Base-by-base conservation (phyloP, 2,113 vertebrate genomes). In the Nannobrachium achirus region DNA sequence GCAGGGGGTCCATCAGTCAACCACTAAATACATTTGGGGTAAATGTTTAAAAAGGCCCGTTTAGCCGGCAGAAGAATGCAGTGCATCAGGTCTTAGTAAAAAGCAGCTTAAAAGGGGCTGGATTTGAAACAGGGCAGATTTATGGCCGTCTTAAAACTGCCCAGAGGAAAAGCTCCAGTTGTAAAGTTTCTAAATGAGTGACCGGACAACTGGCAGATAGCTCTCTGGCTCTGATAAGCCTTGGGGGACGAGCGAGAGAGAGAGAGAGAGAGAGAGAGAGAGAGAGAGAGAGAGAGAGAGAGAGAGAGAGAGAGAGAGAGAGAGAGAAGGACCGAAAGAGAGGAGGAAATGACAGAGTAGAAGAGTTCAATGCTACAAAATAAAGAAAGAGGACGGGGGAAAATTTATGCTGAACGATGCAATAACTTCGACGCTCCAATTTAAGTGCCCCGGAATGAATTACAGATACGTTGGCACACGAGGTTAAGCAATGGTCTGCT, bases 41-140 rank as follows among this genome's bases (percentile, higher is more conserved):
- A 89, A 89, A 89, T 86, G 80, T 87, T 89, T 90, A 82, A 83
- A 86, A 90, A 78, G 75, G 75, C 80, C 25, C 71, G 75, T 88
- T 91, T 85, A 81, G 83, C 75, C 69, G 82, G 75, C 56, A 73
- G 64, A 86, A 84, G 87, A 88, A 88, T 84, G 87, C 71, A 63
- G 81, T 77, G 86, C 80, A 89, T 86, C 77, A 81, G 71, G 66
- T 82, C 85, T 82, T 73, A 76, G 83, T 86, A 75, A 81, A 83
- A 79, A 65, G 77, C 77, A 60, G 60, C 80, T 86, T 86, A 85
- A 80, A 82, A 59, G 71, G 75, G 85, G 61, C 77, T 81, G 79
- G 79, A 57, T 80, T 88, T 76, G 25, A 88, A 84, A 87, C 73
- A 65, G 58, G 48, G 19, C 66, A 79, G 81, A 92, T 91, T 90